phyloP scores from a whole-genome alignment of 2,113 vertebrate genomes.

The Entomyzon cyanotis region DNA sequence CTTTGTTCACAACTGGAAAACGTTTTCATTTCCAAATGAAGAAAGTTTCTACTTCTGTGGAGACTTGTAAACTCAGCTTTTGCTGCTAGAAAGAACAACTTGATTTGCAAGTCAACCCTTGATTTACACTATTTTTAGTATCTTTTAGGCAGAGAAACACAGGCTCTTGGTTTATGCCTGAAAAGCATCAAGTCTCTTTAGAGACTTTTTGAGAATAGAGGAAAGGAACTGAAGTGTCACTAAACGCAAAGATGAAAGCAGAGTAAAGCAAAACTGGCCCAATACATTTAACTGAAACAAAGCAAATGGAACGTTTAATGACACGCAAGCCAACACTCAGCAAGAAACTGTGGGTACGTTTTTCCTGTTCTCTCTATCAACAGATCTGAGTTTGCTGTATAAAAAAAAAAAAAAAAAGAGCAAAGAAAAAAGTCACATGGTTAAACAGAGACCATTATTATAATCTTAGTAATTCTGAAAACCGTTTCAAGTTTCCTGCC shows the following conservation, averaged over 20 bases:
- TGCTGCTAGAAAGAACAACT: neutral
- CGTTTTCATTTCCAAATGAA: neutral
- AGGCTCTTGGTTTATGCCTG: neutral
- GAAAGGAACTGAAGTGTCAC: neutral
- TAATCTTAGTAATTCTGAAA: neutral
- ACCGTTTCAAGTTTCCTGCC: neutral
- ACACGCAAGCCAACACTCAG: neutral
- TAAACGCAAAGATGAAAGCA: conserved; percentile 15
- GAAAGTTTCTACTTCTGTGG: neutral
- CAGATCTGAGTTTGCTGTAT: neutral
- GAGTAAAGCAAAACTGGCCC: neutral
- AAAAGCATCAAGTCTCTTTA: conserved; percentile 5
- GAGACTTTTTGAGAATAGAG: neutral
- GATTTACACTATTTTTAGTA: conserved; percentile 27
- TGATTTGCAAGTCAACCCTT: conserved; percentile 27
- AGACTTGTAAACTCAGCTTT: neutral
- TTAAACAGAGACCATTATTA: neutral
- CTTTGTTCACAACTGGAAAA: neutral
- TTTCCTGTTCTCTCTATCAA: neutral
- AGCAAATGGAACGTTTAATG: neutral
- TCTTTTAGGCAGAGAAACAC: neutral
- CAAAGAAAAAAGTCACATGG: neutral
- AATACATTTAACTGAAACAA: neutral
- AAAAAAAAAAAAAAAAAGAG: neutral
- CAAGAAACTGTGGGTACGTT: neutral